A percentile compares a stretch with the other conserved stretches of the same genome.
Evolutionary conservation across 2,888 invertebrate species (phyloP).

Genomic region (Prosopocoilus inquinatus): DNA sequence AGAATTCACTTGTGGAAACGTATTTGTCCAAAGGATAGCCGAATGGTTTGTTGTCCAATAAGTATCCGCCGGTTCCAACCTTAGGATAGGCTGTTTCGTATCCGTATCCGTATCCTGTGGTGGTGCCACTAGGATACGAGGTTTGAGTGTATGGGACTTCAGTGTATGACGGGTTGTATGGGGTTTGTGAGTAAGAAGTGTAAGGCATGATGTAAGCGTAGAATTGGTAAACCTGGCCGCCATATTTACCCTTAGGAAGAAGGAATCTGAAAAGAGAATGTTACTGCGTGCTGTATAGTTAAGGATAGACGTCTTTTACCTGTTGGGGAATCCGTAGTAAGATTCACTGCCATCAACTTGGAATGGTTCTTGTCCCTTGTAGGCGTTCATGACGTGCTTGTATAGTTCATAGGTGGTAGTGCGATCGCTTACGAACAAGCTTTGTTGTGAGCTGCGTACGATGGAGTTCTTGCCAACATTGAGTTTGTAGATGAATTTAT

Average conservation of each 20-base stretch:
- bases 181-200: conserved; percentile 1
- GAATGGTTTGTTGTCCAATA: conserved; percentile 59
- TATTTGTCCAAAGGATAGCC: conserved; percentile 75
- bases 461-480: conserved; percentile 62
- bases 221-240: conserved; percentile 60
- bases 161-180: too few species aligned
- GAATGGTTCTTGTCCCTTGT: conserved; percentile 55
- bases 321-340: conserved; percentile 67
- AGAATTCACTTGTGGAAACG: conserved; percentile 57
- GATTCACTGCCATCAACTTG: conserved; percentile 57
- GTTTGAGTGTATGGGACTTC: too few species aligned
- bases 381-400: conserved; percentile 60
- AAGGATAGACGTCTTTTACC: conserved; percentile 24
- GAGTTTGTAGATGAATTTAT: conserved; percentile 60
- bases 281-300: neutral
- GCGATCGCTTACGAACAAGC: conserved; percentile 62
- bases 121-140: neutral
- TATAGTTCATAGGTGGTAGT: conserved; percentile 63
- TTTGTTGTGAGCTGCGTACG: conserved; percentile 52
- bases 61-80: conserved; percentile 28
- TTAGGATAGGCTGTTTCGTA: conserved; percentile 2
- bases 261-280: conserved; percentile 49
- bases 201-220: conserved; percentile 52
- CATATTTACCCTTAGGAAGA: conserved; percentile 65
- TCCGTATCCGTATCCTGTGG: neutral